A percentile compares a stretch with the other conserved stretches of the same genome.
These are phyloP conservation scores for Rhabdophis nuchalis DNA, from an alignment of 2,797 vertebrate species.

Conservation along the genomic window DNA sequence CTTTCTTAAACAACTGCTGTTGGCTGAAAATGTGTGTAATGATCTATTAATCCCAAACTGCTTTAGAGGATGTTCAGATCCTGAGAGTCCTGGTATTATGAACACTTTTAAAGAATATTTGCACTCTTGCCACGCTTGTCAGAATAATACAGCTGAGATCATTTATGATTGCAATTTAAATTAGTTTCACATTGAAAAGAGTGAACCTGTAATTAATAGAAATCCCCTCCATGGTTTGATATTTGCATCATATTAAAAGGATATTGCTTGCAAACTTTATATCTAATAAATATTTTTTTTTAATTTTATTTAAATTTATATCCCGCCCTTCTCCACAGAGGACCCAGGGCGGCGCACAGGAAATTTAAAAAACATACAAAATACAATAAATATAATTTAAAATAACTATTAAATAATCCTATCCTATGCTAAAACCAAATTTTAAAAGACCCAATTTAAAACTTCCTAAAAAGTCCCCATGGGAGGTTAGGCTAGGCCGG, in stretches of 20 bases:
- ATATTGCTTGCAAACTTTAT: neutral
- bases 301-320: too few species aligned
- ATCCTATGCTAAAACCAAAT: too few species aligned
- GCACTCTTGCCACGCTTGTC: neutral
- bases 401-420: too few species aligned
- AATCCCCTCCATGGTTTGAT: neutral
- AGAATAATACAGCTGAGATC: neutral
- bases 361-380: too few species aligned
- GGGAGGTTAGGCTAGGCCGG: too few species aligned
- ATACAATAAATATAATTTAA: too few species aligned
- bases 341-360: too few species aligned
- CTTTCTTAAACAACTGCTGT: slow-evolving; percentile 6
- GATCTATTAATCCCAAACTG: neutral
- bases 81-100: neutral
- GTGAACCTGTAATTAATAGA: slow-evolving; percentile 1
- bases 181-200: neutral
- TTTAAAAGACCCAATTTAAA: too few species aligned
- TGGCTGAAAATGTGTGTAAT: neutral
- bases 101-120: neutral
- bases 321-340: too few species aligned
- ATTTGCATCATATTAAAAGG: neutral
- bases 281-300: too few species aligned
- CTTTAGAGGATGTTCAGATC: neutral
- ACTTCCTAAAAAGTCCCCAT: too few species aligned
- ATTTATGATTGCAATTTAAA: neutral